phyloP scores from a whole-genome alignment of 2,113 vertebrate genomes.

The Trogon surrucura region DNA sequence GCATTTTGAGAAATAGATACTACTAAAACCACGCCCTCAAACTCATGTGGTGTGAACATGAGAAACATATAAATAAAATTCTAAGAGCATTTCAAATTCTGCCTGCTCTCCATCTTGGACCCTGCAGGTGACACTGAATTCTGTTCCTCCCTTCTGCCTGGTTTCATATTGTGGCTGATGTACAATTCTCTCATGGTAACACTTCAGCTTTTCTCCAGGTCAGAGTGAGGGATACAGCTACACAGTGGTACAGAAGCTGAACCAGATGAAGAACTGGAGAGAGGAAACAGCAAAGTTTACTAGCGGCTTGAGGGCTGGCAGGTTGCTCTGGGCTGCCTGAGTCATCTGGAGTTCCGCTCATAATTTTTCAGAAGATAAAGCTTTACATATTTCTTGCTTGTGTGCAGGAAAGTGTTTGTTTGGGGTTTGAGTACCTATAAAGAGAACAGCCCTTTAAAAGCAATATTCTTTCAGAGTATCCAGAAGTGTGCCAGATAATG shows the following conservation, averaged over 20 bases:
- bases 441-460: background rate
- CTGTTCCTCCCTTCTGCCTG: background rate
- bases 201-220: background rate
- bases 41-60: background rate
- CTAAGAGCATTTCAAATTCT: background rate
- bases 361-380: background rate
- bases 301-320: fast-evolving
- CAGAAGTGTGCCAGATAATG: background rate
- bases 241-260: fast-evolving
- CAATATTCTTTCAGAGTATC: background rate
- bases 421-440: background rate
- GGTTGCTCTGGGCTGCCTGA: background rate
- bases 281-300: background rate
- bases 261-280: background rate
- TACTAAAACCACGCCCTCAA: background rate
- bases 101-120: background rate
- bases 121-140: background rate
- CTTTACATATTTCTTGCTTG: background rate
- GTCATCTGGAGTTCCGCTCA: background rate
- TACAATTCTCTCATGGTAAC: background rate
- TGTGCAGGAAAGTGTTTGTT: background rate
- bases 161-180: background rate
- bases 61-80: background rate
- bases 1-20: background rate
- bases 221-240: background rate